phyloP scores from a whole-genome alignment of 2,113 vertebrate species.

The Aythya baeri region DNA sequence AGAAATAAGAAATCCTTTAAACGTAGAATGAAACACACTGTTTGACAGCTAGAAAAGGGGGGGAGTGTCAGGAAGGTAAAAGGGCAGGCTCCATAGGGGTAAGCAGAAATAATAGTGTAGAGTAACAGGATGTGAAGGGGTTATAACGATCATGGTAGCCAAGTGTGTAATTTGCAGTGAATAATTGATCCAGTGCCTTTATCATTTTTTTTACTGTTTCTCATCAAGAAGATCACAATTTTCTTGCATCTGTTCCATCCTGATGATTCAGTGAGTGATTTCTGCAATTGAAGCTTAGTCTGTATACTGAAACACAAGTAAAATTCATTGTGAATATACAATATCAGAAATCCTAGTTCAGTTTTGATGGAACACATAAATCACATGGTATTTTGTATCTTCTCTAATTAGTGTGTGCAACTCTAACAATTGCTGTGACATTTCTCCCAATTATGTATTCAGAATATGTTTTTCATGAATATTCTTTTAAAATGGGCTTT shows the following conservation, averaged over 20 bases:
- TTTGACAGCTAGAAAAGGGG: slow-evolving; percentile 54
- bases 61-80: slow-evolving; percentile 54
- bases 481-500: slow-evolving; percentile 42
- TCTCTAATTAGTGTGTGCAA: slow-evolving; percentile 51
- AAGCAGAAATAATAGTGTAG: slow-evolving; percentile 25
- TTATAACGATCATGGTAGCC: slow-evolving; percentile 24
- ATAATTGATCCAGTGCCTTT: slow-evolving; percentile 39
- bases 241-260: slow-evolving; percentile 47
- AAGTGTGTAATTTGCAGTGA: slow-evolving; percentile 41
- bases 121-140: background rate
- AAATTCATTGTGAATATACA: slow-evolving; percentile 36
- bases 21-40: slow-evolving; percentile 32
- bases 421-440: slow-evolving; percentile 53
- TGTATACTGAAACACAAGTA: slow-evolving; percentile 27
- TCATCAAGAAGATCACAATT: slow-evolving; percentile 42
- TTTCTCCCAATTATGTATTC: slow-evolving; percentile 52
- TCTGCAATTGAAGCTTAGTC: slow-evolving; percentile 17
- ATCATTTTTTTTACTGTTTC: background rate
- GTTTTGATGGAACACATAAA: slow-evolving; percentile 51
- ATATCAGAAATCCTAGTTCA: slow-evolving; percentile 33
- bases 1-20: slow-evolving; percentile 65
- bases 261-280: slow-evolving; percentile 56
- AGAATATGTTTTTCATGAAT: slow-evolving; percentile 46
- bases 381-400: slow-evolving; percentile 47
- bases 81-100: slow-evolving; percentile 19